Conservation (phyloP, 2,113 vertebrate species). For the Isichthys henryi region DNA sequence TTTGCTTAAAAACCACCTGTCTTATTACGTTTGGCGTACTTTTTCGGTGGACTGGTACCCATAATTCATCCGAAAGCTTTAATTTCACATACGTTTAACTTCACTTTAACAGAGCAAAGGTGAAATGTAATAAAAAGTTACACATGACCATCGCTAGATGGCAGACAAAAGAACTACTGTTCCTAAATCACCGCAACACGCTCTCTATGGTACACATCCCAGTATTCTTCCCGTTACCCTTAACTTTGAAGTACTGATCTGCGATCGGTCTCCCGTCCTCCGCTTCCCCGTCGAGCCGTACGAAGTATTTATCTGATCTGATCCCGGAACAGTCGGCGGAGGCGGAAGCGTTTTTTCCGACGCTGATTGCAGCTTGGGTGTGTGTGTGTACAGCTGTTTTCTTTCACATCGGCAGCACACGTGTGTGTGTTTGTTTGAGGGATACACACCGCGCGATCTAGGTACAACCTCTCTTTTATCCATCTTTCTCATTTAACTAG, state of each 20-base stretch:
- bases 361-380: neutral
- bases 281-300: neutral
- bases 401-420: neutral
- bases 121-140: neutral
- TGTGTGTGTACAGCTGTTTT: neutral
- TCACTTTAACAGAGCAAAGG: neutral
- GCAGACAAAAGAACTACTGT: neutral
- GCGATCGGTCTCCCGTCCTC: neutral
- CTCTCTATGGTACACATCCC: neutral
- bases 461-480: neutral
- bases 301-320: neutral
- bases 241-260: neutral
- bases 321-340: neutral
- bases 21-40: neutral
- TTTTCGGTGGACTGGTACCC: neutral
- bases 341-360: neutral
- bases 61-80: neutral
- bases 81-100: neutral
- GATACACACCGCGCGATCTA: neutral
- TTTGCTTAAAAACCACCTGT: neutral
- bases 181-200: neutral
- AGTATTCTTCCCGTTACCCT: neutral
- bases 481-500: neutral
- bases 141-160: neutral
- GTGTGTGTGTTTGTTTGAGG: neutral